Evolutionary conservation across 2,797 vertebrate genomes (phyloP), one percentile per base, ranked within the genome.

Genomic region (Morelia viridis): DNA sequence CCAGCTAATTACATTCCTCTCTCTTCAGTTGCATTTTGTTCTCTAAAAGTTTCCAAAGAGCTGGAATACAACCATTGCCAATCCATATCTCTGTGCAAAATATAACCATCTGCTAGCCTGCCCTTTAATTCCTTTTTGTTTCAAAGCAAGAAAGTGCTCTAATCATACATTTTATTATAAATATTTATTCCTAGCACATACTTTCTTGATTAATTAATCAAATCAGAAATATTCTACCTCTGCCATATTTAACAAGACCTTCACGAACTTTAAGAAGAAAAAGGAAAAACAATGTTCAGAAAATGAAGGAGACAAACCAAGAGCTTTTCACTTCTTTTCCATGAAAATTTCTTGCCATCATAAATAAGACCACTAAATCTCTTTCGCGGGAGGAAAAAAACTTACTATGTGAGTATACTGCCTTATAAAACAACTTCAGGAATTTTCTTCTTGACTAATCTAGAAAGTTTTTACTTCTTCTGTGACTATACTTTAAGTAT

Each of bases 301-400:
- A 46, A 80, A 80, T 80, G 35, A 89, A 80, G 76, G 58, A 92
- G 92, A 93, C 62, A 31, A 65, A 1, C 24, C 24, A 83, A 87
- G 13, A 80, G 58, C 35, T 9, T 90, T 31, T 28, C 41, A 13
- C n/a, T 90, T 13, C 35, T 80, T 76, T 93, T 6, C 28, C 9
- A 60, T 91, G 13, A 93, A 89, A 85, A 65, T 64, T 87, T 92
- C 85, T 56, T 2, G 65, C 64, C 62, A 83, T 9, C 24, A 93
- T 19, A 41, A 41, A 41, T 76, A 76, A 76, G 31, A 22, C 31
- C 31, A 76, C 17, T 76, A 41, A 0, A 0, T 60, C 91, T 93
- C 76, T 64, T 91, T 92, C 50, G 17, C 84, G 94, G 90, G 50
- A 93, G 89, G 90, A 93, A 92, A 92, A 8, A 92, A 93, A 90